Conservation (phyloP, 2,888 invertebrate genomes). For the Ischnura elegans region DNA sequence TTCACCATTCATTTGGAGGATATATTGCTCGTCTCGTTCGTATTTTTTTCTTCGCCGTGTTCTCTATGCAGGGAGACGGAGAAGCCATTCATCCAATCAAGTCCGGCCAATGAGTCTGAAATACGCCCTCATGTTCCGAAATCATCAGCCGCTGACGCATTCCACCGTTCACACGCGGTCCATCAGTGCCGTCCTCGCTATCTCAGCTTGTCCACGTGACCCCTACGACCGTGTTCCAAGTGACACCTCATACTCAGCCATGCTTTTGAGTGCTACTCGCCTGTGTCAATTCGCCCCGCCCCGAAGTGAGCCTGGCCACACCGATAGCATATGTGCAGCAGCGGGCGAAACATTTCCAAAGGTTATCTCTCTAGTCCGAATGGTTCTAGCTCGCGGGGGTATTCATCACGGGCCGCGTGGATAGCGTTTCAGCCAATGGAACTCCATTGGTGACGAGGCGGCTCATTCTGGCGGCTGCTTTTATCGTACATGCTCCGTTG, state of each 20-base stretch:
- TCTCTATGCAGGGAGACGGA: background rate
- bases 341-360: conserved; percentile 3
- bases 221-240: background rate
- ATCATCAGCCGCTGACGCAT: background rate
- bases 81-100: background rate
- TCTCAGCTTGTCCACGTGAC: background rate
- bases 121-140: background rate
- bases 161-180: background rate
- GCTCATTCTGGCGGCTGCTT: background rate
- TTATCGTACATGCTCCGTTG: background rate
- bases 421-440: background rate
- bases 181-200: too few species aligned
- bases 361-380: conserved; percentile 13
- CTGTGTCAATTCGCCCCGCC: background rate
- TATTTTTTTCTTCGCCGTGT: background rate
- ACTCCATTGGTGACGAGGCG: background rate
- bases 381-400: background rate
- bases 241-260: background rate
- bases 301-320: background rate
- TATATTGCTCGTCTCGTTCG: too few species aligned
- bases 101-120: background rate
- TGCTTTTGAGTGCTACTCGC: background rate
- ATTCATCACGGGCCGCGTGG: background rate
- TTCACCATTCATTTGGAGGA: too few species aligned
- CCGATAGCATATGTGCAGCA: background rate